A percentile compares a stretch with the other conserved stretches of the same genome.
Evolutionary conservation across 2,888 invertebrate genomes (phyloP).

Genomic region (Dynastes maya): DNA sequence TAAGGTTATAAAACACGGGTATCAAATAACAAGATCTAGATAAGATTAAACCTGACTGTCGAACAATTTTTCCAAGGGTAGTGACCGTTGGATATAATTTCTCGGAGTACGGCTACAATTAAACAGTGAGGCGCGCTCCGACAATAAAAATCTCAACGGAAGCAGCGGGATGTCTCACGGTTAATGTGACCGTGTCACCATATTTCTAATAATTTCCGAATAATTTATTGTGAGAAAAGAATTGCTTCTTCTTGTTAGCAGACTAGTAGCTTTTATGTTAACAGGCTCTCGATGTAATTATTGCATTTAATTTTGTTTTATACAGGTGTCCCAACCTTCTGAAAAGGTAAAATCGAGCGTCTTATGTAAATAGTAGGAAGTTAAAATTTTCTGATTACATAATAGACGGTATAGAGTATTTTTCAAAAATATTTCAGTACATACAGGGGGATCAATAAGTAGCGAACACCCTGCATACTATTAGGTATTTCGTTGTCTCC

Average conservation of each 20-base stretch:
- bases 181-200: constrained; percentile 53
- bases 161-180: constrained; percentile 57
- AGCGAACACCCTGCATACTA: too few species aligned
- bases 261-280: not conserved
- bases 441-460: too few species aligned
- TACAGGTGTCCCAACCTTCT: too few species aligned
- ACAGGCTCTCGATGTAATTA: too few species aligned
- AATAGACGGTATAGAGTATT: too few species aligned
- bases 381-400: too few species aligned
- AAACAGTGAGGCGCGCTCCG: constrained; percentile 23
- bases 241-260: constrained; percentile 44
- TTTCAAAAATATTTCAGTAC: too few species aligned
- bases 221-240: constrained; percentile 64
- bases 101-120: constrained; percentile 24
- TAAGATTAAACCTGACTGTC: constrained; percentile 1
- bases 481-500: too few species aligned
- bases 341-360: too few species aligned
- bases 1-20: not conserved
- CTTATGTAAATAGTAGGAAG: too few species aligned
- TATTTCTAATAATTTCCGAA: constrained; percentile 60
- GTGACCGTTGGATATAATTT: constrained; percentile 17
- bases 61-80: constrained; percentile 9
- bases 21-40: constrained; percentile 4
- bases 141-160: constrained; percentile 49
- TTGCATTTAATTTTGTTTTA: too few species aligned